A percentile compares a stretch with the other conserved stretches of the same genome.
phyloP scores from a whole-genome alignment of 2,113 vertebrate species.

The Myotis lucifugus region DNA sequence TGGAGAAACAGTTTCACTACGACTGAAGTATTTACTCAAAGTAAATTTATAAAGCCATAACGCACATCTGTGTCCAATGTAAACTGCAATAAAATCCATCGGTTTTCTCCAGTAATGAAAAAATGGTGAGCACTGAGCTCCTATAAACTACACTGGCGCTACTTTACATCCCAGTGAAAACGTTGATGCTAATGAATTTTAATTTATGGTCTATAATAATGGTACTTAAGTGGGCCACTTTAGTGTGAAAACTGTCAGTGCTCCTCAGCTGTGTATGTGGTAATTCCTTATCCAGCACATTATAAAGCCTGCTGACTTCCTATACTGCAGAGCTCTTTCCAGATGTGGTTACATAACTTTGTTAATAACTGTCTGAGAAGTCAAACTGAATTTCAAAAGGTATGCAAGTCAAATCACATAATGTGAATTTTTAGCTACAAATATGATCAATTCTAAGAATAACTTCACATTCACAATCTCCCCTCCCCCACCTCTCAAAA shows the following conservation, averaged over 20 bases:
- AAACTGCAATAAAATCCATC: constrained; percentile 61
- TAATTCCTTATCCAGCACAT: neutral
- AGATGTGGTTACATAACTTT: constrained; percentile 42
- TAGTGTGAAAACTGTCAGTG: constrained; percentile 48
- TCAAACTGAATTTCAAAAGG: constrained; percentile 23
- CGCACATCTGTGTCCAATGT: constrained; percentile 49
- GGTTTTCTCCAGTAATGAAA: constrained; percentile 50
- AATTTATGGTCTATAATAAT: constrained; percentile 24
- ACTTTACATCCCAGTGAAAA: constrained; percentile 53
- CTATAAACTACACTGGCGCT: neutral
- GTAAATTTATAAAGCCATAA: constrained; percentile 57
- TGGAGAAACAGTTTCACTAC: neutral
- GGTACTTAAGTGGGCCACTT: constrained; percentile 38
- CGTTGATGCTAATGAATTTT: constrained; percentile 35
- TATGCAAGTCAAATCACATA: neutral
- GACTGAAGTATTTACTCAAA: constrained; percentile 46
- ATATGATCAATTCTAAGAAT: neutral
- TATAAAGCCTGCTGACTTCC: neutral
- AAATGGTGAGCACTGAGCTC: constrained; percentile 35
- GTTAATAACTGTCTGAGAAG: constrained; percentile 45
- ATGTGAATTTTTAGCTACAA: neutral
- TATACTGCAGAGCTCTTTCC: neutral
- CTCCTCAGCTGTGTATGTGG: constrained; percentile 32
- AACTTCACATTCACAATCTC: neutral
- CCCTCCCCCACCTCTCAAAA: neutral